A percentile compares a stretch with the other conserved stretches of the same genome.
Conservation (phyloP, 2,888 invertebrate genomes). For the Ectemnius lituratus region DNA sequence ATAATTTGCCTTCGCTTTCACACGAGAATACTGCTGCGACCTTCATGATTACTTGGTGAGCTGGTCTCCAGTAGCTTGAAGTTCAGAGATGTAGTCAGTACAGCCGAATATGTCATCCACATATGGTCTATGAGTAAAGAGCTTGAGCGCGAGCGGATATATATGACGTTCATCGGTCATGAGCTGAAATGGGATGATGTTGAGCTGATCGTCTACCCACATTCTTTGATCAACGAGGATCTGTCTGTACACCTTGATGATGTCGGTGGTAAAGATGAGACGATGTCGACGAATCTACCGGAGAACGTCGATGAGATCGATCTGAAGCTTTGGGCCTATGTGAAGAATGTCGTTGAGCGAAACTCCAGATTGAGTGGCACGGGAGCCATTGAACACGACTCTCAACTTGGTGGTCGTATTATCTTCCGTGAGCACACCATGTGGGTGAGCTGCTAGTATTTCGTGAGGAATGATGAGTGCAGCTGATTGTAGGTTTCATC, state of each 20-base stretch:
- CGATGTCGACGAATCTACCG: too few relatives aligned
- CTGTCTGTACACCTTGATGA: too few relatives aligned
- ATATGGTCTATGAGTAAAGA: too few relatives aligned
- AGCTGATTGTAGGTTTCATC: neutral
- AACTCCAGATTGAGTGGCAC: neutral
- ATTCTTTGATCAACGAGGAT: neutral
- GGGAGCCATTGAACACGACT: slow-evolving; percentile 21
- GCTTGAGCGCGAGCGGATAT: too few relatives aligned
- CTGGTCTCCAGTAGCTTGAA: too few relatives aligned
- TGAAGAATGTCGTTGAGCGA: slow-evolving; percentile 14
- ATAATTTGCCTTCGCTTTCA: too few relatives aligned
- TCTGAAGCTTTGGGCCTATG: neutral
- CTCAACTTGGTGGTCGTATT: slow-evolving; percentile 10
- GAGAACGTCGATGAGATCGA: neutral
- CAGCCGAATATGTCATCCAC: too few relatives aligned
- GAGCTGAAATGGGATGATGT: neutral
- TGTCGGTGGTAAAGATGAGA: too few relatives aligned
- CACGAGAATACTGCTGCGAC: too few relatives aligned
- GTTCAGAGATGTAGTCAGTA: too few relatives aligned
- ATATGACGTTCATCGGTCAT: too few relatives aligned
- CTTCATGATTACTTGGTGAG: too few relatives aligned
- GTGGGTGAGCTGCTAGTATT: neutral
- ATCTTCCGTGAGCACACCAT: slow-evolving; percentile 14
- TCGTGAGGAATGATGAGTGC: neutral
- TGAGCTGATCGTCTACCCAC: neutral